A percentile compares a stretch with the other conserved stretches of the same genome.
These are phyloP conservation scores for Aurelia aurita complex sp. Pacific DNA, from an alignment of 30 jellyfish, hydroid and myxozoan species.

Conservation along the genomic window DNA sequence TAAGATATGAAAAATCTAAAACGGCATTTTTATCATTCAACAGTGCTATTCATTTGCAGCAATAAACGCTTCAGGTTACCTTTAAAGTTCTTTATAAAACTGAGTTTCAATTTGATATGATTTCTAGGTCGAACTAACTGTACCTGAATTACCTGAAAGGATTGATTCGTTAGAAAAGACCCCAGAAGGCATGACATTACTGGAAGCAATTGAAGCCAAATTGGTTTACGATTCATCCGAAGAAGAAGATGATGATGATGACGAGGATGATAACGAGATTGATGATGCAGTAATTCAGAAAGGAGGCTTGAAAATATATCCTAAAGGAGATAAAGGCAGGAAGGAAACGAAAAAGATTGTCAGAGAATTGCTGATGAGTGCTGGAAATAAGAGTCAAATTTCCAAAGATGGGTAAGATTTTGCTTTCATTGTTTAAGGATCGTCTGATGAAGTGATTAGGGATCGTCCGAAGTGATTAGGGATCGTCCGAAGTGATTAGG, in stretches of 20 bases:
- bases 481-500: too few species aligned
- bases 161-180: slow-evolving; percentile 59
- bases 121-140: neutral
- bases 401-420: slow-evolving; percentile 51
- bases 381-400: slow-evolving; percentile 21
- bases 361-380: slow-evolving; percentile 31
- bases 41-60: too few species aligned
- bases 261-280: slow-evolving; percentile 59
- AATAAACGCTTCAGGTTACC: too few species aligned
- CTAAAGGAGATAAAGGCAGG: slow-evolving; percentile 10
- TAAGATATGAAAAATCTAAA: too few species aligned
- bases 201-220: slow-evolving; percentile 70
- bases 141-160: slow-evolving; percentile 42
- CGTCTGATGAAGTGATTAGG: too few species aligned
- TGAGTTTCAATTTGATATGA: too few species aligned
- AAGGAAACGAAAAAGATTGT: slow-evolving; percentile 27
- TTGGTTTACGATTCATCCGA: slow-evolving; percentile 65
- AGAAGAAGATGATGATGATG: slow-evolving; percentile 70
- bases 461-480: too few species aligned
- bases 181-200: slow-evolving; percentile 61
- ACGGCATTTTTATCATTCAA: too few species aligned
- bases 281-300: slow-evolving; percentile 22
- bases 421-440: too few species aligned
- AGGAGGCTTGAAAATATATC: slow-evolving; percentile 3
- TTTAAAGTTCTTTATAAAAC: too few species aligned